Evolutionary conservation across 1,140 invertebrate genomes (phyloP).

Genomic region (Rhynchophorus ferrugineus): DNA sequence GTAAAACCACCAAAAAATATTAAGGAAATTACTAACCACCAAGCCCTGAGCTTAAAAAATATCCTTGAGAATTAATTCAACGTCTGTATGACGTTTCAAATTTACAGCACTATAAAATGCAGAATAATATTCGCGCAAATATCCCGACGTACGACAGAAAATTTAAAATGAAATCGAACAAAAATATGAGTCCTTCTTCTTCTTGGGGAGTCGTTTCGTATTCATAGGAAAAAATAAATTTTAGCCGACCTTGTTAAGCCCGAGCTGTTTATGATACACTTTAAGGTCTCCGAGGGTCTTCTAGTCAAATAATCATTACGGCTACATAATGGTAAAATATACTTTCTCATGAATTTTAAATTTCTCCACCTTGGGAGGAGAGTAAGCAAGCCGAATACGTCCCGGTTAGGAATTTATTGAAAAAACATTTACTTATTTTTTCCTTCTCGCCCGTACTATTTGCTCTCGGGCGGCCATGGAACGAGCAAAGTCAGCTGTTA

Average conservation of each 20-base stretch:
- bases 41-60: no score
- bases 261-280: constrained; percentile 19
- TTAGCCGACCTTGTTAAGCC: constrained; percentile 15
- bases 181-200: constrained; percentile 3
- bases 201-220: constrained; percentile 15
- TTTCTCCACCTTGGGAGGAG: constrained; percentile 9
- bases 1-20: no score
- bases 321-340: constrained; percentile 20
- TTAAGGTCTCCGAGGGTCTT: background rate
- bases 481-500: background rate
- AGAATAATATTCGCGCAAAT: no score
- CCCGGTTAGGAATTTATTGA: background rate
- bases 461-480: background rate
- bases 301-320: constrained; percentile 21
- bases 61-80: no score
- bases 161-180: background rate
- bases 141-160: no score
- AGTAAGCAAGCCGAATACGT: background rate
- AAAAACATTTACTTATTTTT: background rate
- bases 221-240: constrained; percentile 23
- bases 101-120: no score
- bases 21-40: no score
- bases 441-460: no score
- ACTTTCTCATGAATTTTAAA: constrained; percentile 21
- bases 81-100: no score